Evolutionary conservation across 2,113 vertebrate genomes (phyloP).

Genomic region (Mormoops blainvillei): DNA sequence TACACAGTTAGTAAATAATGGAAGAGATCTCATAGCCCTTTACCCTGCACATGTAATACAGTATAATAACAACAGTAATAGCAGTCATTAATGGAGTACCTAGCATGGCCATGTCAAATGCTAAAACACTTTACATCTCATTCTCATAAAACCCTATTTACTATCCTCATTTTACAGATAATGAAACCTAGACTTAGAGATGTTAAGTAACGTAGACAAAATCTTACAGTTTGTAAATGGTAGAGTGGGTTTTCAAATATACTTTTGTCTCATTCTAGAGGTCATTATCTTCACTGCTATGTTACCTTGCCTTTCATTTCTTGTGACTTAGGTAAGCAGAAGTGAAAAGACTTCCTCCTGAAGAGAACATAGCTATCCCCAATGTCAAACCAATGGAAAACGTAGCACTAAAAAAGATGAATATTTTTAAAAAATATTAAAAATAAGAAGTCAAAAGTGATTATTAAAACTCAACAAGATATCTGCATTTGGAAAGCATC

Average conservation of each 20-base stretch:
- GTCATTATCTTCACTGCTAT: background rate
- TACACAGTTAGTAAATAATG: background rate
- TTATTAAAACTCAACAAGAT: constrained; percentile 5
- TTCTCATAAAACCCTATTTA: background rate
- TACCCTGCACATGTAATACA: background rate
- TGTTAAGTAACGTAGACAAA: background rate
- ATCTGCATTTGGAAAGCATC: background rate
- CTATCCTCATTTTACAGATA: too few species aligned
- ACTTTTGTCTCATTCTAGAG: background rate
- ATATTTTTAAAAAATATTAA: too few species aligned
- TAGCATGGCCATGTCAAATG: background rate
- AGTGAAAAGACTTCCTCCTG: background rate
- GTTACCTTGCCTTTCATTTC: background rate
- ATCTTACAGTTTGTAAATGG: background rate
- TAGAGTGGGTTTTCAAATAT: background rate
- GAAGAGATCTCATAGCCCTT: background rate
- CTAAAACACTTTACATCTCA: background rate
- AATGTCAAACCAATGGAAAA: background rate
- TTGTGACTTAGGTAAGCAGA: background rate
- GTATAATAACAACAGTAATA: background rate
- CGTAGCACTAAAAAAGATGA: background rate
- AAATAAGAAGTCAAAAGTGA: background rate
- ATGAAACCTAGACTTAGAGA: background rate
- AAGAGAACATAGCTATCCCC: background rate
- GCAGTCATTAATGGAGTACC: background rate